Evolutionary conservation across 92 coral and sea anemone genomes (phyloP).

Genomic region (Phenganax marumi): DNA sequence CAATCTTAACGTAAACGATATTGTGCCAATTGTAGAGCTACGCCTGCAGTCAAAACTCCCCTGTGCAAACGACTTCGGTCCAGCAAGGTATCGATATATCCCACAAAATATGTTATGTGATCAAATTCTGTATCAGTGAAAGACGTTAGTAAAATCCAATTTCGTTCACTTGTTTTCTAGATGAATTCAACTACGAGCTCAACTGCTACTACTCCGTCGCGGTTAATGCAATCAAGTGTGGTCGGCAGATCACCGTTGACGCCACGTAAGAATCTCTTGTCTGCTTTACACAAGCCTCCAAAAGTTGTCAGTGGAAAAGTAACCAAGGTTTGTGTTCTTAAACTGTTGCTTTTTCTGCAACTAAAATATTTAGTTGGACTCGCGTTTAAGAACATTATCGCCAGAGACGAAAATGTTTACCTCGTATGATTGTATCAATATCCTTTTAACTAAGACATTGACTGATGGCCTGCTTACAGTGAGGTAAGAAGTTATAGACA

Average conservation of each 20-base stretch:
- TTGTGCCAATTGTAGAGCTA: not conserved
- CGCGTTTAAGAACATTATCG: too few species aligned
- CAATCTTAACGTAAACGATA: too few species aligned
- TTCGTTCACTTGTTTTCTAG: not conserved
- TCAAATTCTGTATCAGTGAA: not conserved
- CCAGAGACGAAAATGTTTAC: too few species aligned
- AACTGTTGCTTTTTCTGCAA: too few species aligned
- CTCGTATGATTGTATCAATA: too few species aligned
- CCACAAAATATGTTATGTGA: not conserved
- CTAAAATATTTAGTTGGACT: too few species aligned
- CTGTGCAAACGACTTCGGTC: slow-evolving; percentile 26
- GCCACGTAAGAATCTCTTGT: slow-evolving; percentile 27
- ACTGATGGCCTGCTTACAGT: too few species aligned
- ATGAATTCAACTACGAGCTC: slow-evolving; percentile 37
- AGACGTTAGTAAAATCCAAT: not conserved
- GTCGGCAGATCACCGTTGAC: slow-evolving; percentile 28
- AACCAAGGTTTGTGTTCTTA: slow-evolving; percentile 4
- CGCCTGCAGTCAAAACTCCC: slow-evolving; percentile 29
- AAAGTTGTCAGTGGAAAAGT: slow-evolving; percentile 32
- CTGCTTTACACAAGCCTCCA: slow-evolving; percentile 21
- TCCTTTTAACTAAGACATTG: too few species aligned
- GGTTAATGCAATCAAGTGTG: slow-evolving; percentile 31
- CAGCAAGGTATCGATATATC: slow-evolving; percentile 15
- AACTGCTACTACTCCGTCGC: slow-evolving; percentile 37
- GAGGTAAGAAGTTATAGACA: too few species aligned